Evolutionary conservation across 2,888 invertebrate genomes (phyloP).

Genomic region (Yponomeuta malinellus): DNA sequence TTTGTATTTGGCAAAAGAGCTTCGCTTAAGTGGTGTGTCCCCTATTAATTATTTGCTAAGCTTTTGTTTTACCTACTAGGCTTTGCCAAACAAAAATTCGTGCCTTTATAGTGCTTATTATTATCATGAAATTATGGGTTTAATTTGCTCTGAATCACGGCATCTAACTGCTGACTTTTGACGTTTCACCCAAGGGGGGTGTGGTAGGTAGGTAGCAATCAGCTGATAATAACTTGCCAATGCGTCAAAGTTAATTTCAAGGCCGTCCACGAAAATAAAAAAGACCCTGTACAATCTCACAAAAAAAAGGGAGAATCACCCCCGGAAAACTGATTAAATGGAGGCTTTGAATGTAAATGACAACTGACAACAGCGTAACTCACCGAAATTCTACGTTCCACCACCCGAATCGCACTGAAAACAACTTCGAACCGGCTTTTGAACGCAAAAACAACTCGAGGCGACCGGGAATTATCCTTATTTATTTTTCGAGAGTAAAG

Average conservation of each 20-base stretch:
- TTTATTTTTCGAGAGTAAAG: conserved; percentile 31
- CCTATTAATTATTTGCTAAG: too few relatives aligned
- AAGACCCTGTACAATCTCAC: conserved; percentile 10
- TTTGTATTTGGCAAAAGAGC: too few relatives aligned
- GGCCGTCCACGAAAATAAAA: conserved; percentile 23
- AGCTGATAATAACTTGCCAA: conserved; percentile 48
- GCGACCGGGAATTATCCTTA: conserved; percentile 18
- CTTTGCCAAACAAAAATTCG: too few relatives aligned
- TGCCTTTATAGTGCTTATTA: too few relatives aligned
- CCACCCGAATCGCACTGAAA: conserved; percentile 44
- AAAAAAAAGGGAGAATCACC: conserved; percentile 25
- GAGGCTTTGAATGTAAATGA: conserved; percentile 37
- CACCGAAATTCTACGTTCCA: conserved; percentile 56
- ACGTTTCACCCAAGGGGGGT: conserved; percentile 33
- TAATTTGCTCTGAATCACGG: conserved; percentile 6
- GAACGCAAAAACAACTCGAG: neutral
- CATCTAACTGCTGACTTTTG: conserved; percentile 26
- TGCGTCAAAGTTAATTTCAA: conserved; percentile 18
- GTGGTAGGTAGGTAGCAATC: conserved; percentile 35
- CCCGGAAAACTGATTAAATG: conserved; percentile 43
- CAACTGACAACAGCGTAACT: conserved; percentile 38
- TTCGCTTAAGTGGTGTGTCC: too few relatives aligned
- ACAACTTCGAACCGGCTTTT: neutral
- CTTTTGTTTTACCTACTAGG: too few relatives aligned
- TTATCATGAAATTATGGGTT: neutral